phyloP scores from a whole-genome alignment of 2,888 invertebrate species.

The Calliphora vomitoria region DNA sequence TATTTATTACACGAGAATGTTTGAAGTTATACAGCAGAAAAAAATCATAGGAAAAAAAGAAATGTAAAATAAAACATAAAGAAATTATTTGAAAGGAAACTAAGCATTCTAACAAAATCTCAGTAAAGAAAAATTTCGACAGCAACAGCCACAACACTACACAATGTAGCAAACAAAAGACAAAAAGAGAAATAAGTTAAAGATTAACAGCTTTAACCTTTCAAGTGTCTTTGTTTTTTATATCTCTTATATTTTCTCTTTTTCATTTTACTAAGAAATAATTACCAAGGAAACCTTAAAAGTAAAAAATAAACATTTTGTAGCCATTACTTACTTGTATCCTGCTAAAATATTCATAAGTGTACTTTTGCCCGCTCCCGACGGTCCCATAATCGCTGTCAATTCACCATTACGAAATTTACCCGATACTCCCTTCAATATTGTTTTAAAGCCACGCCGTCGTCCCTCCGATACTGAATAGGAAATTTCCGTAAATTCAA shows the following conservation, averaged over 20 bases:
- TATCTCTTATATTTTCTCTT: neutral
- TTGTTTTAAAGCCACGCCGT: conserved; percentile 92
- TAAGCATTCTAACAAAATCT: neutral
- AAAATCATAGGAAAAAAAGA: neutral
- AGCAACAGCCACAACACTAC: neutral
- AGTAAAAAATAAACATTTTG: neutral
- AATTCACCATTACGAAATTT: conserved; percentile 95
- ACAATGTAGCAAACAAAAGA: neutral
- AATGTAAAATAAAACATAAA: neutral
- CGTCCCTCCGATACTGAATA: conserved; percentile 95
- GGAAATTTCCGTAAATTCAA: conserved; percentile 94
- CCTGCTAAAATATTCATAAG: conserved; percentile 95
- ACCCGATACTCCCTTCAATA: conserved; percentile 95
- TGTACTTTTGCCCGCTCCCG: conserved; percentile 91
- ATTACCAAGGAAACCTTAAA: neutral
- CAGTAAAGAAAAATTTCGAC: neutral
- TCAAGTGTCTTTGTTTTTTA: neutral
- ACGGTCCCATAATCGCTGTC: conserved; percentile 98
- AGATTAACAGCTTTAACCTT: conserved; percentile 13
- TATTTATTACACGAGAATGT: neutral
- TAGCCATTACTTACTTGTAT: conserved; percentile 89
- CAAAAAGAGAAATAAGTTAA: neutral
- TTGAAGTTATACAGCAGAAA: neutral
- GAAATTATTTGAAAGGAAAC: conserved; percentile 1
- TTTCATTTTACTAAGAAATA: neutral